A percentile compares a stretch with the other conserved stretches of the same genome.
Conservation (phyloP, 2,888 invertebrate genomes). For the Lepetodrilus schrolli region DNA sequence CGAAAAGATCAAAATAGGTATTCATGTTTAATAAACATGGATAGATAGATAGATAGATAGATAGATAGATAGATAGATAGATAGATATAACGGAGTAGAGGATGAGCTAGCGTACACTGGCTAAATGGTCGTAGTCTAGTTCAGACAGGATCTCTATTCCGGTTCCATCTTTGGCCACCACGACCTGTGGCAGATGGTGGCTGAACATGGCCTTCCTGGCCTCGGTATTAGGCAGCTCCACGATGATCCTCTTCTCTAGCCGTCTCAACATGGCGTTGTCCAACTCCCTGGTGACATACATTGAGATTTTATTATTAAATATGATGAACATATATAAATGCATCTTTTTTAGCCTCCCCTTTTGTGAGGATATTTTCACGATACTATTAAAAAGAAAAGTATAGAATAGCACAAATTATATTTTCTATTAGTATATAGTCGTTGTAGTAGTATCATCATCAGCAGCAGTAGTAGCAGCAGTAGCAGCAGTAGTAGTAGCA, state of each 20-base stretch:
- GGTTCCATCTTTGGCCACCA: constrained; percentile 70
- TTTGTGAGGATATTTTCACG: no score
- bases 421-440: no score
- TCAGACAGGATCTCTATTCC: constrained; percentile 76
- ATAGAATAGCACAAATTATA: neutral
- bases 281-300: constrained; percentile 82
- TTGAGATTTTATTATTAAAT: neutral
- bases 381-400: no score
- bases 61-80: no score
- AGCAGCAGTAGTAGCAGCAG: no score
- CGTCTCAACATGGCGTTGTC: constrained; percentile 90
- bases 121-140: constrained; percentile 76
- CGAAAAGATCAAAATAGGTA: no score
- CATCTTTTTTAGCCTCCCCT: no score
- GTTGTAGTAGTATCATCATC: no score
- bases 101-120: constrained; percentile 67
- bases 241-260: constrained; percentile 89
- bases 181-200: constrained; percentile 75
- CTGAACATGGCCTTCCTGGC: constrained; percentile 83
- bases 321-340: neutral
- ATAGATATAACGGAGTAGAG: no score
- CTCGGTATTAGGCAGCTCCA: constrained; percentile 83
- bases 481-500: no score
- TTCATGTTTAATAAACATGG: no score
- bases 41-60: no score